Evolutionary conservation across 2,888 invertebrate genomes (phyloP).

Genomic region (Folsomia manolachei): DNA sequence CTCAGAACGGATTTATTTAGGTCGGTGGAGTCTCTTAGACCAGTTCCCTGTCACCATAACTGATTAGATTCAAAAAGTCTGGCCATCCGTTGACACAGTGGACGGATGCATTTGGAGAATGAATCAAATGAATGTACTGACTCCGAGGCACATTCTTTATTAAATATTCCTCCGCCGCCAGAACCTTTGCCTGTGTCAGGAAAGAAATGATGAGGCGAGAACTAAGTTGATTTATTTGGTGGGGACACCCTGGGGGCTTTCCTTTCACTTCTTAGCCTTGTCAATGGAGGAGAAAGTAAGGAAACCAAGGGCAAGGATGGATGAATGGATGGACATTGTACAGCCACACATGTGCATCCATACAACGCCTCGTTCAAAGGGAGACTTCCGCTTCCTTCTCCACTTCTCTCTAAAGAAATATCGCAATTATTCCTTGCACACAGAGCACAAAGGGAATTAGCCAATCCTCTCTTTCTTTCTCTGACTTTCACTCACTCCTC

Average conservation of each 20-base stretch:
- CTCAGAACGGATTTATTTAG: neutral
- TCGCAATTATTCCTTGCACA: neutral
- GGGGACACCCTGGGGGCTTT: neutral
- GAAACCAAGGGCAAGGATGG: neutral
- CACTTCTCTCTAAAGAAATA: neutral
- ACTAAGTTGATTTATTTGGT: neutral
- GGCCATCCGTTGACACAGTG: too few species aligned
- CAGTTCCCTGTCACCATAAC: too few species aligned
- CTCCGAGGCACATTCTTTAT: neutral
- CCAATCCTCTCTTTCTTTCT: neutral
- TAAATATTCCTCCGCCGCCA: neutral
- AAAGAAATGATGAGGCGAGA: neutral
- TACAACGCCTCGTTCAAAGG: neutral
- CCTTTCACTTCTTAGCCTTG: too few species aligned
- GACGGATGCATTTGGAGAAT: too few species aligned
- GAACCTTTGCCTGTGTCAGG: neutral
- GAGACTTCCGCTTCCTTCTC: neutral
- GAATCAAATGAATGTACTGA: too few species aligned
- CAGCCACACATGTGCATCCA: too few species aligned
- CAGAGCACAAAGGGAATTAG: neutral
- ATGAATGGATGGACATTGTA: neutral
- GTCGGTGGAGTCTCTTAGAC: too few species aligned
- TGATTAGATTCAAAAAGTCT: neutral
- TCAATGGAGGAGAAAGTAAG: neutral
- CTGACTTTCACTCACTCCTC: neutral